Conservation (phyloP, 2,797 vertebrate genomes). For the Cyclura pinguis region DNA sequence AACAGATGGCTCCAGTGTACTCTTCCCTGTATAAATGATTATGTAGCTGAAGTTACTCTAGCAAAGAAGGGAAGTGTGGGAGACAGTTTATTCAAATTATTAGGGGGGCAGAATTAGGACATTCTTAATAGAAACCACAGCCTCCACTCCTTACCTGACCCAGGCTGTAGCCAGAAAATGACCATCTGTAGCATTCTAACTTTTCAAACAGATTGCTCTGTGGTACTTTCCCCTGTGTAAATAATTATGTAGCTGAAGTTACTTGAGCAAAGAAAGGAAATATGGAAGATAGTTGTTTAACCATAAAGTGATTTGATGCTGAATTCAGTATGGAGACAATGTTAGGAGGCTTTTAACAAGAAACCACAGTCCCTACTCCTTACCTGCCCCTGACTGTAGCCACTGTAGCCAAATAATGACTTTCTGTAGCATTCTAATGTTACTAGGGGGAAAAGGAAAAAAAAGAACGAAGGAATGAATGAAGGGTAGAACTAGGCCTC, state of each 20-base stretch:
- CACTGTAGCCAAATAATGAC: background rate
- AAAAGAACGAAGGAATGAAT: too few relatives aligned
- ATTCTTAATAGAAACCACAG: too few relatives aligned
- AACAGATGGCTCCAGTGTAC: slow-evolving; percentile 25
- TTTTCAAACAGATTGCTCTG: slow-evolving; percentile 34
- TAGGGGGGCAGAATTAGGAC: too few relatives aligned
- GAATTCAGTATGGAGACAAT: too few relatives aligned
- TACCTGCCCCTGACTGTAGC: background rate
- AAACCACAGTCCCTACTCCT: background rate
- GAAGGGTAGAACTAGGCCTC: too few relatives aligned
- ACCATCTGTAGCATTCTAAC: too few relatives aligned
- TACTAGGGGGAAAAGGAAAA: background rate
- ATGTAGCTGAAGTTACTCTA: background rate
- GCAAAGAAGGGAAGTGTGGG: slow-evolving; percentile 20
- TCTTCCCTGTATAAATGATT: slow-evolving; percentile 21
- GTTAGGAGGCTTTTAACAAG: too few relatives aligned
- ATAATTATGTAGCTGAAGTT: slow-evolving; percentile 15
- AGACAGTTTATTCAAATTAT: background rate
- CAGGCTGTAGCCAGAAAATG: background rate
- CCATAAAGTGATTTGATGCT: background rate
- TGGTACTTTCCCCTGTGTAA: background rate
- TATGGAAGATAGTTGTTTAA: background rate
- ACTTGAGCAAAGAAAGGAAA: slow-evolving; percentile 22
- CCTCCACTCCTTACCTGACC: too few relatives aligned
- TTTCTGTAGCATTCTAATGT: too few relatives aligned